Percentiles rank a stretch among this genome's conserved stretches.
phyloP scores from a whole-genome alignment of 2,113 vertebrate genomes.

The Hydrochoerus hydrochaeris region DNA sequence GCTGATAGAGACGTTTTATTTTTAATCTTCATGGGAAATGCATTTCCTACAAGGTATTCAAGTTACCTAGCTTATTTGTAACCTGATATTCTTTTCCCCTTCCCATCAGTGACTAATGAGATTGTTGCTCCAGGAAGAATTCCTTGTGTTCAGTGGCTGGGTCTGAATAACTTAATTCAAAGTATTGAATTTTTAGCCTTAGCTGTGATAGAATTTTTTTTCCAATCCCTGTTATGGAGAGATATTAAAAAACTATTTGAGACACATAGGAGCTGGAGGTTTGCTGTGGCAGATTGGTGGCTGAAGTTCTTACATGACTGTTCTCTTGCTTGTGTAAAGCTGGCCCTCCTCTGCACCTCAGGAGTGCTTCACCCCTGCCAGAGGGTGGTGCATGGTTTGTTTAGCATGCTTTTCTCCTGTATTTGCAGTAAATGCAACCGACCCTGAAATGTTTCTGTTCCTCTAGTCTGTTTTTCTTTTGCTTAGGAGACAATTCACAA shows the following conservation, averaged over 20 bases:
- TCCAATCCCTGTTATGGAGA: background rate
- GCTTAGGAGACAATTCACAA: background rate
- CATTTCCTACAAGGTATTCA: constrained; percentile 54
- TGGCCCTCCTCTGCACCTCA: background rate
- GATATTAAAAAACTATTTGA: constrained; percentile 39
- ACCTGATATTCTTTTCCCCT: background rate
- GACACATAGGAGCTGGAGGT: background rate
- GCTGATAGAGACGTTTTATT: background rate
- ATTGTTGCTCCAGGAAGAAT: constrained; percentile 48
- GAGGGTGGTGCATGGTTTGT: background rate
- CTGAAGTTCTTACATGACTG: background rate
- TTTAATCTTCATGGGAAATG: constrained; percentile 58
- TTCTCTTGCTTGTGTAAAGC: background rate
- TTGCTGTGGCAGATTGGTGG: constrained; percentile 20
- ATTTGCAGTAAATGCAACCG: background rate
- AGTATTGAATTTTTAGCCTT: constrained; percentile 58
- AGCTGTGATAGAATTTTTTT: constrained; percentile 29
- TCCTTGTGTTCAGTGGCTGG: constrained; percentile 49
- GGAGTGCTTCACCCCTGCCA: background rate
- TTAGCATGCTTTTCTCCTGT: background rate
- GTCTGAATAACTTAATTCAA: constrained; percentile 63
- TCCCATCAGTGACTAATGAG: constrained; percentile 29
- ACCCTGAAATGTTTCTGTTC: background rate
- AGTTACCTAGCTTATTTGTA: constrained; percentile 54
- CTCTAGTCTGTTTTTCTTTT: constrained; percentile 25